Evolutionary conservation across 1,140 invertebrate genomes (phyloP).

Genomic region (Macrosteles quadrilineatus): DNA sequence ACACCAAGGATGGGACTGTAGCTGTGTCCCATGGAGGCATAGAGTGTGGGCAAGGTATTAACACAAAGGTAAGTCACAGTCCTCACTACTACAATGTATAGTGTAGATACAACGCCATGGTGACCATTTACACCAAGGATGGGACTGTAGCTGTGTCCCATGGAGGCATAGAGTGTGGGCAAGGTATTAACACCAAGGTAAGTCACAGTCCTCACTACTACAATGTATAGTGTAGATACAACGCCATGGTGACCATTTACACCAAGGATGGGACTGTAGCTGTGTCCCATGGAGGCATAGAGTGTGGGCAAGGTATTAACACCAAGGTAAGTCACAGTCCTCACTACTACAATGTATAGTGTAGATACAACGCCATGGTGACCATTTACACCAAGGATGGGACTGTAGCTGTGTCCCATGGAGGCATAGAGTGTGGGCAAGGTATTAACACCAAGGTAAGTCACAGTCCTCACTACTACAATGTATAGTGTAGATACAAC

Average conservation of each 20-base stretch:
- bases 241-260: constrained; percentile 69
- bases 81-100: no score
- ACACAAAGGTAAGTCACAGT: constrained; percentile 86
- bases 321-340: constrained; percentile 88
- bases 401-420: constrained; percentile 71
- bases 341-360: no score
- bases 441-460: constrained; percentile 89
- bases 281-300: constrained; percentile 75
- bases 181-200: constrained; percentile 88
- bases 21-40: constrained; percentile 74
- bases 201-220: no score
- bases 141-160: constrained; percentile 74
- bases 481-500: no score
- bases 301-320: constrained; percentile 85
- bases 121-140: constrained; percentile 74
- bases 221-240: constrained; percentile 62
- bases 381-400: constrained; percentile 75
- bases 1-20: constrained; percentile 74
- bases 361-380: constrained; percentile 65
- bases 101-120: constrained; percentile 62
- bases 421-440: constrained; percentile 84
- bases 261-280: constrained; percentile 74
- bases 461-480: no score
- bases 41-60: constrained; percentile 86
- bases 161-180: constrained; percentile 82